Percentiles rank a stretch among this genome's conserved stretches.
phyloP scores from a whole-genome alignment of 2,888 invertebrate species.

The Nasonovia ribisnigri region DNA sequence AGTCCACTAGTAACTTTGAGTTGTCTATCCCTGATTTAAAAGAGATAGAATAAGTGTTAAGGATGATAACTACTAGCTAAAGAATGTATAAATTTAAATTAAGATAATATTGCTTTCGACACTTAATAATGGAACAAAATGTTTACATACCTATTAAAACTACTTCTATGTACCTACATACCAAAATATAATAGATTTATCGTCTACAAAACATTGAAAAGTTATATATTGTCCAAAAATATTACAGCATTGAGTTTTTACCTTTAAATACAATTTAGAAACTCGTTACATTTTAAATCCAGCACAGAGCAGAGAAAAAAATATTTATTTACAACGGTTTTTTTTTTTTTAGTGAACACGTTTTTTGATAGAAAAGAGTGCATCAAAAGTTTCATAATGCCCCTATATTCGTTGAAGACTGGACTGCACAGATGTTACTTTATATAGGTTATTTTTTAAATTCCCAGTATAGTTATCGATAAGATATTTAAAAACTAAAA shows the following conservation, averaged over 20 bases:
- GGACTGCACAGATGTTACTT: neutral
- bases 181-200: neutral
- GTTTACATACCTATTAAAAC: neutral
- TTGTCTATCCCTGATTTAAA: neutral
- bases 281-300: neutral
- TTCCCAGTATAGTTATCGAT: neutral
- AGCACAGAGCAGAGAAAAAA: neutral
- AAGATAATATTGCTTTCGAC: neutral
- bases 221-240: neutral
- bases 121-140: neutral
- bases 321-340: neutral
- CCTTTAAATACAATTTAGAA: neutral
- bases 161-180: neutral
- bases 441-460: neutral
- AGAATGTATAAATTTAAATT: neutral
- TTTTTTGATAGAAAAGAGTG: slow-evolving; percentile 2
- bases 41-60: neutral
- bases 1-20: too few relatives aligned
- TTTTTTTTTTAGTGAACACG: neutral
- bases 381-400: neutral
- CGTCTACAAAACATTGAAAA: neutral
- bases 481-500: neutral
- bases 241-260: neutral
- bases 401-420: neutral
- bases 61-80: neutral